Evolutionary conservation across 2,797 vertebrate species (phyloP).

Genomic region (Myripristis jacobus): DNA sequence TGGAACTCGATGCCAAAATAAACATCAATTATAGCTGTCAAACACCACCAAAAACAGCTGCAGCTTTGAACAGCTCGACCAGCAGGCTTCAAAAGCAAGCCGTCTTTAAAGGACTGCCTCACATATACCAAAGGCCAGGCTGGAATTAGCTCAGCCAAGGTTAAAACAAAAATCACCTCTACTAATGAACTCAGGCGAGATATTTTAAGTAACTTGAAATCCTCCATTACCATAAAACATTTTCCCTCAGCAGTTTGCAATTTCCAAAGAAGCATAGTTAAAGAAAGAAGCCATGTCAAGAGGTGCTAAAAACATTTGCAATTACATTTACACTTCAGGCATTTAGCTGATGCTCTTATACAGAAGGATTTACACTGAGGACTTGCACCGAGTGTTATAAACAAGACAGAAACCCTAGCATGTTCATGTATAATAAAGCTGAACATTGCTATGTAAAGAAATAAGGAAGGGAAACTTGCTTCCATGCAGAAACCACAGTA

Average conservation of each 20-base stretch:
- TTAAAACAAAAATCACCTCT: slow-evolving; percentile 75
- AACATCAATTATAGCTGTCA: slow-evolving; percentile 91
- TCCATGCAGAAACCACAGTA: not conserved
- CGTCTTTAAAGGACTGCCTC: slow-evolving; percentile 83
- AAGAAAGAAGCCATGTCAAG: not conserved
- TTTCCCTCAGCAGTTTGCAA: slow-evolving; percentile 16
- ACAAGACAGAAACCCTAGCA: no score
- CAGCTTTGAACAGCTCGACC: slow-evolving; percentile 87
- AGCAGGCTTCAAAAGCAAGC: slow-evolving; percentile 86
- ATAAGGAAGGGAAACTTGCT: no score
- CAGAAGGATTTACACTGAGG: not conserved
- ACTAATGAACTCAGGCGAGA: slow-evolving; percentile 71
- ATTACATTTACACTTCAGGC: not conserved
- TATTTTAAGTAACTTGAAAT: slow-evolving; percentile 43
- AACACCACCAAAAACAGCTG: slow-evolving; percentile 88
- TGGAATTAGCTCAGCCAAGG: slow-evolving; percentile 80
- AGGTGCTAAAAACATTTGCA: not conserved
- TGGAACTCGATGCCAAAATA: slow-evolving; percentile 86
- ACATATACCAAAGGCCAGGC: slow-evolving; percentile 79
- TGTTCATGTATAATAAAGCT: no score
- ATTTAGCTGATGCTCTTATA: slow-evolving; percentile 1
- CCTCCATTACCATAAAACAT: slow-evolving; percentile 30
- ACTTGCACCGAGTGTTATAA: no score
- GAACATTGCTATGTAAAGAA: no score
- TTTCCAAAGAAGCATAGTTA: slow-evolving; percentile 26